Conservation (phyloP, 1,140 invertebrate species). For the Meloidogyne hapla region DNA sequence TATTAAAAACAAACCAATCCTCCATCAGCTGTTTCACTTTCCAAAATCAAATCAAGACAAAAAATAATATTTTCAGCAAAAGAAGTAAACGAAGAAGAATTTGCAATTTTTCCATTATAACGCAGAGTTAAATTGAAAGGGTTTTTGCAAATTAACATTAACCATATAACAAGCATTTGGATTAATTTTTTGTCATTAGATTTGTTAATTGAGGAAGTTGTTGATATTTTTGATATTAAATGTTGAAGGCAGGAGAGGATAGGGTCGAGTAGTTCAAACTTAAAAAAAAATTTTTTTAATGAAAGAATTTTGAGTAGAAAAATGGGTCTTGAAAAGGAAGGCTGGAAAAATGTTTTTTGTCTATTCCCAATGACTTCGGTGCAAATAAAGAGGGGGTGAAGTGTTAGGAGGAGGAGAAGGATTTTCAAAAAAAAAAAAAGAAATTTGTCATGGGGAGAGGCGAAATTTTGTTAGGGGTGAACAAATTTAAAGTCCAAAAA, state of each 20-base stretch:
- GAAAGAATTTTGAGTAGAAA: too few relatives aligned
- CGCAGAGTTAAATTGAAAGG: constrained; percentile 44
- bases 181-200: constrained; percentile 25
- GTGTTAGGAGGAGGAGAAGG: too few relatives aligned
- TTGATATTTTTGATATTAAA: constrained; percentile 11
- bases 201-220: background rate
- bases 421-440: too few relatives aligned
- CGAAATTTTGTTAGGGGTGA: too few relatives aligned
- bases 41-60: constrained; percentile 21
- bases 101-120: background rate
- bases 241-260: constrained; percentile 30
- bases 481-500: too few relatives aligned
- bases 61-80: background rate
- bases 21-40: constrained; percentile 13
- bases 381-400: too few relatives aligned
- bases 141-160: constrained; percentile 53
- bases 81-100: background rate
- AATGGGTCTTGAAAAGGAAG: too few relatives aligned
- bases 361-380: too few relatives aligned
- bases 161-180: constrained; percentile 37
- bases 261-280: constrained; percentile 31
- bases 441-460: too few relatives aligned
- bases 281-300: too few relatives aligned
- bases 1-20: constrained; percentile 15
- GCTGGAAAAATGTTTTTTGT: too few relatives aligned